Conservation (phyloP, 2,888 invertebrate genomes). For the Macaria notata region DNA sequence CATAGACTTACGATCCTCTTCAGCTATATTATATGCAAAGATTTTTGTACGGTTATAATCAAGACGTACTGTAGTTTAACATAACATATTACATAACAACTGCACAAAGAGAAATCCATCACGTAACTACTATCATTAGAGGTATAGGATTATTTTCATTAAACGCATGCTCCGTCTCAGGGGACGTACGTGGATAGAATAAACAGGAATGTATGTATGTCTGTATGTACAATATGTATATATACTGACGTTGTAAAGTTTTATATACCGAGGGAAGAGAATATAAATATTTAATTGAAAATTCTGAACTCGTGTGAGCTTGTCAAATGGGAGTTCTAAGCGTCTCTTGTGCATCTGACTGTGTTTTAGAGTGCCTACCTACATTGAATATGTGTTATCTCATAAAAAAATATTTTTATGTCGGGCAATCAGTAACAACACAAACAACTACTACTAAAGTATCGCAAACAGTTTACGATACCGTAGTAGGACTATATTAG, state of each 20-base stretch:
- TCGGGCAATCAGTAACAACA: too few relatives aligned
- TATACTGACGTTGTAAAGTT: constrained; percentile 4
- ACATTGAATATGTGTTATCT: too few relatives aligned
- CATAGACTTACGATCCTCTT: too few relatives aligned
- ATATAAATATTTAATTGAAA: not conserved
- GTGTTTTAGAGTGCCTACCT: too few relatives aligned
- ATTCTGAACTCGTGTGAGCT: too few relatives aligned
- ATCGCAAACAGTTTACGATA: too few relatives aligned
- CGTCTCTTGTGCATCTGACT: not conserved
- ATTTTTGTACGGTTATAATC: too few relatives aligned
- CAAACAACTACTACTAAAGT: too few relatives aligned
- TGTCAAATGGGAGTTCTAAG: not conserved
- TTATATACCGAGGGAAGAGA: not conserved
- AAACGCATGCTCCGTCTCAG: constrained; percentile 57
- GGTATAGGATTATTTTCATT: constrained; percentile 66
- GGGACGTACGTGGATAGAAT: constrained; percentile 54
- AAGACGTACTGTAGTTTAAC: too few relatives aligned
- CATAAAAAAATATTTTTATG: too few relatives aligned
- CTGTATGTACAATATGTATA: constrained; percentile 9
- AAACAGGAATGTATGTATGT: constrained; percentile 23
- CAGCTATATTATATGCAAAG: too few relatives aligned
- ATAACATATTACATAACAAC: not conserved
- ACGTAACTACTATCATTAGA: constrained; percentile 58
- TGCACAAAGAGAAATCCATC: constrained; percentile 41
- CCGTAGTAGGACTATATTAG: too few relatives aligned